Conservation (phyloP, 2,888 invertebrate genomes). For the Epinotia demarniana region DNA sequence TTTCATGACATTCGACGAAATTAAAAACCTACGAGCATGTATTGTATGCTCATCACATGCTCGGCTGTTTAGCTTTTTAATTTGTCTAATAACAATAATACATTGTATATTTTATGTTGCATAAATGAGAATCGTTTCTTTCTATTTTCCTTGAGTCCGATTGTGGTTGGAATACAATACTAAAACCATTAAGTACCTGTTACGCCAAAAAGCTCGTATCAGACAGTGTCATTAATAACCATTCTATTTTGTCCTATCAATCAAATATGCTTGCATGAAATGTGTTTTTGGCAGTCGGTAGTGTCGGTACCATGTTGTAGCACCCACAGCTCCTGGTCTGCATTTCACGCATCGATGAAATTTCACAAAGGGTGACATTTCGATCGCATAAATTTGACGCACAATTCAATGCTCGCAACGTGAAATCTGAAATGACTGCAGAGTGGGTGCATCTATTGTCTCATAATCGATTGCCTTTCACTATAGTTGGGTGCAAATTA, state of each 20-base stretch:
- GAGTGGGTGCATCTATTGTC: slow-evolving; percentile 55
- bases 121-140: not conserved
- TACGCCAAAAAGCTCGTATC: too few relatives aligned
- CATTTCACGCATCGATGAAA: slow-evolving; percentile 15
- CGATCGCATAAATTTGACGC: slow-evolving; percentile 39
- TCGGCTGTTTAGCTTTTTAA: not conserved
- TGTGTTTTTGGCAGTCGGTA: not conserved
- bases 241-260: not conserved
- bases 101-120: not conserved
- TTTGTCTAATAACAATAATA: too few relatives aligned
- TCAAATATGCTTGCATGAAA: not conserved
- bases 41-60: too few relatives aligned
- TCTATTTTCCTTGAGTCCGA: not conserved
- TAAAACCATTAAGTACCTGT: not conserved
- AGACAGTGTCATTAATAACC: not conserved
- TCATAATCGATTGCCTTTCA: slow-evolving; percentile 58
- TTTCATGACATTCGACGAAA: too few relatives aligned
- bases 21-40: too few relatives aligned
- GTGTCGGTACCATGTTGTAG: slow-evolving; percentile 2
- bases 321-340: not conserved
- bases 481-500: slow-evolving; percentile 62
- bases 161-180: not conserved
- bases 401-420: slow-evolving; percentile 36
- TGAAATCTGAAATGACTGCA: slow-evolving; percentile 41
- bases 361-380: slow-evolving; percentile 34